These are phyloP conservation scores for Ficedula albicollis DNA, from an alignment of 2,797 vertebrate genomes.

Conservation along the genomic window DNA sequence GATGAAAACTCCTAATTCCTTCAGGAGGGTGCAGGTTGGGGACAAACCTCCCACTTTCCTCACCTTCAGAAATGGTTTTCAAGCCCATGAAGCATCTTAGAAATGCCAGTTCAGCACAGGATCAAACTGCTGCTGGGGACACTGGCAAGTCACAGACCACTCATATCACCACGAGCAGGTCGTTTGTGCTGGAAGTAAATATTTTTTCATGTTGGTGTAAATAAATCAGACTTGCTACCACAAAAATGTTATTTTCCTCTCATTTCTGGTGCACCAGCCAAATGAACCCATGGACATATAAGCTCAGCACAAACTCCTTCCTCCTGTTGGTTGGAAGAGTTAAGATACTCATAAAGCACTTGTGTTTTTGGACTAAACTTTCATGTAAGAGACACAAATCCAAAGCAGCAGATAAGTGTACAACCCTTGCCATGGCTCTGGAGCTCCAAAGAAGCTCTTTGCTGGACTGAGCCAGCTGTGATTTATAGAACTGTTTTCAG, in stretches of 20 bases:
- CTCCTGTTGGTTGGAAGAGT: not conserved
- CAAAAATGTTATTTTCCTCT: not conserved
- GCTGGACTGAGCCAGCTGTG: not conserved
- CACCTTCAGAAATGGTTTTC: not conserved
- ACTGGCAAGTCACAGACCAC: not conserved
- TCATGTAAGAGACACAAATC: not conserved
- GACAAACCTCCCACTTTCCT: not conserved
- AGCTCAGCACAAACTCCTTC: not conserved
- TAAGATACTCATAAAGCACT: not conserved
- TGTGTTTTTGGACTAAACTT: not conserved
- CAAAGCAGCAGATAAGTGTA: not conserved
- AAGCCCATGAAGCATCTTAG: not conserved
- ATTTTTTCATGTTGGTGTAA: not conserved
- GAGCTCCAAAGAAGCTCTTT: not conserved
- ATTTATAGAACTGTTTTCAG: slow-evolving; percentile 1
- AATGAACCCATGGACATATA: not conserved
- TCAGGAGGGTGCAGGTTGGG: rapidly evolving
- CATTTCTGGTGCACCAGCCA: rapidly evolving
- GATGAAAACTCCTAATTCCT: not conserved
- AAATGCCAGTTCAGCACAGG: not conserved
- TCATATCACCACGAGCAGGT: rapidly evolving
- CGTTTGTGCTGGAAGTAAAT: not conserved
- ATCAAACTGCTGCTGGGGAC: not conserved
- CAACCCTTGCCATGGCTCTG: not conserved
- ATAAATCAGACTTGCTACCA: not conserved